phyloP scores from a whole-genome alignment of 2,113 vertebrate genomes.

The Okapia johnstoni region DNA sequence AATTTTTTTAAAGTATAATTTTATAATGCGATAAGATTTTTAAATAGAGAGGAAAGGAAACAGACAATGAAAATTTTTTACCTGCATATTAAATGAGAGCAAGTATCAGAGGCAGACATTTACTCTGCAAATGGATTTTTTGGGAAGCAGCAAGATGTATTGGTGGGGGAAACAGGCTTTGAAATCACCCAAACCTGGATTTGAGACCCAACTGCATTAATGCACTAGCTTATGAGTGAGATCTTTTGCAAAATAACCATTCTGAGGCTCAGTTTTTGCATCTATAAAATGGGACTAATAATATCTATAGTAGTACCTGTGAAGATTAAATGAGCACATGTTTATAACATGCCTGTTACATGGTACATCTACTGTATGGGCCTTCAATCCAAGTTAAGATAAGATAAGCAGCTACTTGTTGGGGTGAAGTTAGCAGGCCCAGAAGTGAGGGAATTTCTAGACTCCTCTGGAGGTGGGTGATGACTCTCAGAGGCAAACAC shows the following conservation, averaged over 20 bases:
- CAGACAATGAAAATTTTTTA: background rate
- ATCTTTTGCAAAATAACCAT: background rate
- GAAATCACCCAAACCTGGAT: background rate
- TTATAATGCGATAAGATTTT: background rate
- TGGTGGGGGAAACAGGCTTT: background rate
- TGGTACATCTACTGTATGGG: background rate
- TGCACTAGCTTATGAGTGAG: background rate
- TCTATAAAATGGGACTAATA: background rate
- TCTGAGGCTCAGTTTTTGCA: background rate
- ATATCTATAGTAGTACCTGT: background rate
- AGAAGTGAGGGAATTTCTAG: background rate
- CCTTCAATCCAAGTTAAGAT: background rate
- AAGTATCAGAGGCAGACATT: background rate
- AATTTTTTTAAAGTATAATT: background rate
- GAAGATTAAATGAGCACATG: background rate
- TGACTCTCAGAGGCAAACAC: background rate
- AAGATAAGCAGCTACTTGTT: background rate
- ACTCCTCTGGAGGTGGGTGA: background rate
- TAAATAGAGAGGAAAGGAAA: background rate
- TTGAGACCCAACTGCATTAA: background rate
- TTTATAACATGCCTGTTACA: background rate
- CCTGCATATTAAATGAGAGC: background rate
- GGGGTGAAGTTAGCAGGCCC: background rate
- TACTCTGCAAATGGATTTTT: background rate
- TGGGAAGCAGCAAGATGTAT: background rate